Evolutionary conservation across 2,113 vertebrate species (phyloP).

Genomic region (Zosterops hypoxanthus): DNA sequence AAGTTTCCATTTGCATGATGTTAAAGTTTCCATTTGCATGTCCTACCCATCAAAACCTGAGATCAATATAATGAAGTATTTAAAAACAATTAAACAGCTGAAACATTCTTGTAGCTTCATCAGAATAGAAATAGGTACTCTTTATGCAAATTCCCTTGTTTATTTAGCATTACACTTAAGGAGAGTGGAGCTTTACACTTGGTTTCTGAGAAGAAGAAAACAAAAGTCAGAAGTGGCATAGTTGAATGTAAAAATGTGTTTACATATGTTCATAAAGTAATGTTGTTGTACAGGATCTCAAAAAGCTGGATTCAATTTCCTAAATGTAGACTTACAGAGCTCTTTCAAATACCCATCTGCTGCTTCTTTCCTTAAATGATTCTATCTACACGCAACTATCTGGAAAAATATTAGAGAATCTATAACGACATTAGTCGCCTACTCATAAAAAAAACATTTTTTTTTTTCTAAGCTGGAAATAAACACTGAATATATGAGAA

Average conservation of each 20-base stretch:
- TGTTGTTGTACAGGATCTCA: neutral
- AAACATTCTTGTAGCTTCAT: neutral
- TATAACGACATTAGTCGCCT: neutral
- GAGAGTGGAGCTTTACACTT: neutral
- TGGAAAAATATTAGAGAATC: neutral
- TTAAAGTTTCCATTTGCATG: neutral
- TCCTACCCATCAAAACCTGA: neutral
- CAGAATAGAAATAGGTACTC: neutral
- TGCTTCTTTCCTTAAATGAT: neutral
- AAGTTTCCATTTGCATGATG: neutral
- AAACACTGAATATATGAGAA: neutral
- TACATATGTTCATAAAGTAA: neutral
- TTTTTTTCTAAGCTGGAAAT: neutral
- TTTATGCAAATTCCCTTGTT: neutral
- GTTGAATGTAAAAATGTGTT: neutral
- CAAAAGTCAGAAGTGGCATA: neutral
- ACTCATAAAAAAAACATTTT: neutral
- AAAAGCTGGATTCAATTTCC: neutral
- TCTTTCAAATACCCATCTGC: neutral
- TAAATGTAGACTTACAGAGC: neutral
- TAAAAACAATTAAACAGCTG: neutral
- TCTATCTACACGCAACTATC: neutral
- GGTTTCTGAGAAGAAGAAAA: neutral
- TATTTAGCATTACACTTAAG: neutral
- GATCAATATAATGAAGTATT: neutral